phyloP scores from a whole-genome alignment of 2,888 invertebrate species.

The Campoplex capitator region DNA sequence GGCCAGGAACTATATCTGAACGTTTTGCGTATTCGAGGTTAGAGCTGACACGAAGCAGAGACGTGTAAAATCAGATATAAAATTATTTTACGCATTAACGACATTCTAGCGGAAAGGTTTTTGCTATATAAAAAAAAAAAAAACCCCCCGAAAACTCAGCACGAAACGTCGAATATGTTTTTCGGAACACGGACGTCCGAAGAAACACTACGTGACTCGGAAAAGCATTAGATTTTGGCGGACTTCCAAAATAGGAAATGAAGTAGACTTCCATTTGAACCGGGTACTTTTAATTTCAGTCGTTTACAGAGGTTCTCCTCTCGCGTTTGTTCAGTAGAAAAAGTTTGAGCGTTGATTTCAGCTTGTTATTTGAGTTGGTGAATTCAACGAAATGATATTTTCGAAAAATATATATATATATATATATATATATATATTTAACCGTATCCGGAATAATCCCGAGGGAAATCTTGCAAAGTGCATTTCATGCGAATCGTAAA shows the following conservation, averaged over 20 bases:
- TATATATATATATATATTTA: not conserved
- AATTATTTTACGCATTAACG: too few relatives aligned
- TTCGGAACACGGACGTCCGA: not conserved
- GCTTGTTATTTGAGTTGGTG: not conserved
- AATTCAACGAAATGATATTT: constrained; percentile 5
- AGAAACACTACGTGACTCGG: not conserved
- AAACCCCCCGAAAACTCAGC: not conserved
- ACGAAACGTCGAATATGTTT: not conserved
- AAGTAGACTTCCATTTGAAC: not conserved
- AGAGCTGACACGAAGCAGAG: too few relatives aligned
- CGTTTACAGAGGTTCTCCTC: not conserved
- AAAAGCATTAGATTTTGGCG: constrained; percentile 5
- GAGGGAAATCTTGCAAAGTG: constrained; percentile 1
- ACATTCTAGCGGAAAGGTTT: too few relatives aligned
- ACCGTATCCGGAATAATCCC: not conserved
- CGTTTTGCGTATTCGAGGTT: too few relatives aligned
- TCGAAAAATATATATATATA: not conserved
- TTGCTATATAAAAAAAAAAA: too few relatives aligned
- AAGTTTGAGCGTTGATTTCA: not conserved
- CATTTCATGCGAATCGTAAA: not conserved
- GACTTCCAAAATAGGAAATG: constrained; percentile 8
- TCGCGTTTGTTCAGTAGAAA: constrained; percentile 1
- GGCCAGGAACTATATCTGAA: too few relatives aligned
- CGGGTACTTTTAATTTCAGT: constrained; percentile 4
- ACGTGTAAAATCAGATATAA: too few relatives aligned